Percentiles rank a stretch among this genome's conserved stretches.
These are phyloP conservation scores for Pangasius mekongensis DNA, from an alignment of 2,797 vertebrate genomes.

Conservation along the genomic window DNA sequence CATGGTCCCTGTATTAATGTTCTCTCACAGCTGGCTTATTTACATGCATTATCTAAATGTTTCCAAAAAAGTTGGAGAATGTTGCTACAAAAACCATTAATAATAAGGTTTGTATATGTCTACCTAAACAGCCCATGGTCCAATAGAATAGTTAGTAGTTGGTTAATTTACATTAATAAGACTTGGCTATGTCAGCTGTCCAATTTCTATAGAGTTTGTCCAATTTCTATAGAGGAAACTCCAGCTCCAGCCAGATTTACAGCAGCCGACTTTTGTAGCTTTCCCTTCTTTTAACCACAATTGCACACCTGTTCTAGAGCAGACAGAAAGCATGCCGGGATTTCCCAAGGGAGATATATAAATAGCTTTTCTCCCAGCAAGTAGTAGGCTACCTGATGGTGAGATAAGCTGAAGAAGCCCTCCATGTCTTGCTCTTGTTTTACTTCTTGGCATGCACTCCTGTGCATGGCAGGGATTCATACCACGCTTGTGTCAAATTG, in stretches of 20 bases:
- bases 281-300: slow-evolving; percentile 41
- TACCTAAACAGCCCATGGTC: not conserved
- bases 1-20: slow-evolving; percentile 47
- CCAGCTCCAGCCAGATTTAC: slow-evolving; percentile 37
- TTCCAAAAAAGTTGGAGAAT: slow-evolving; percentile 31
- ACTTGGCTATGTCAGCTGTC: not conserved
- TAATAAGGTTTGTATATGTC: not conserved
- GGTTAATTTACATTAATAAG: not conserved
- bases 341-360: slow-evolving; percentile 49
- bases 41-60: slow-evolving; percentile 44
- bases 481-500: slow-evolving; percentile 16
- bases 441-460: slow-evolving; percentile 27
- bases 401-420: slow-evolving; percentile 40
- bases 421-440: slow-evolving; percentile 33
- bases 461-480: slow-evolving; percentile 15
- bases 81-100: slow-evolving; percentile 18
- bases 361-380: slow-evolving; percentile 52
- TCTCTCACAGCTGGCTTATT: slow-evolving; percentile 48
- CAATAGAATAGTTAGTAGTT: not conserved
- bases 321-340: slow-evolving; percentile 29
- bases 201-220: not conserved
- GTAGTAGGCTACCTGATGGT: slow-evolving; percentile 46
- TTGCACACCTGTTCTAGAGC: slow-evolving; percentile 49
- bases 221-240: slow-evolving; percentile 6
- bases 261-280: slow-evolving; percentile 1